These are phyloP conservation scores for Penaeus monodon DNA, from an alignment of 2,888 invertebrate genomes.

Conservation along the genomic window DNA sequence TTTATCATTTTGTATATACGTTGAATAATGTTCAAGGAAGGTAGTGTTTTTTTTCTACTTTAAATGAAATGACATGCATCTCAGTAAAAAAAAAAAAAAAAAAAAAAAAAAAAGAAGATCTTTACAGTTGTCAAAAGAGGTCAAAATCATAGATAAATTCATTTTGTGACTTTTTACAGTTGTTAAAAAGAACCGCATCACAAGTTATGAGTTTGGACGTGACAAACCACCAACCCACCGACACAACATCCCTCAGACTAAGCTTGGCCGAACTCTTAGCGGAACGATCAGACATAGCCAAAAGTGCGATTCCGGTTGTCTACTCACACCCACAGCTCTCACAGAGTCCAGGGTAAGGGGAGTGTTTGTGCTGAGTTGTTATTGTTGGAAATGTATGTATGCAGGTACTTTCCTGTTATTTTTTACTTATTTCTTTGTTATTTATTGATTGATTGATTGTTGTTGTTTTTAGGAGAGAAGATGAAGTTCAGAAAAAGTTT, in stretches of 20 bases:
- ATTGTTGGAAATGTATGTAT: too few relatives aligned
- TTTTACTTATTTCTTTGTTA: too few relatives aligned
- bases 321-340: slow-evolving; percentile 44
- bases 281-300: slow-evolving; percentile 49
- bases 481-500: too few relatives aligned
- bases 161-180: slow-evolving; percentile 13
- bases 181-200: slow-evolving; percentile 47
- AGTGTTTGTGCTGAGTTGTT: too few relatives aligned
- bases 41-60: too few relatives aligned
- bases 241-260: slow-evolving; percentile 46
- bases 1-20: too few relatives aligned
- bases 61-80: too few relatives aligned
- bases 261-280: slow-evolving; percentile 43
- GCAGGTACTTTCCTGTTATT: too few relatives aligned
- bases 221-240: slow-evolving; percentile 24
- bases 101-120: neutral
- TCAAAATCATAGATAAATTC: neutral
- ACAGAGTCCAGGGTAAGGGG: slow-evolving; percentile 33
- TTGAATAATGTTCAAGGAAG: too few relatives aligned
- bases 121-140: neutral
- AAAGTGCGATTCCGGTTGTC: slow-evolving; percentile 38
- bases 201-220: slow-evolving; percentile 43
- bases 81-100: too few relatives aligned
- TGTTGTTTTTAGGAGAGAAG: too few relatives aligned
- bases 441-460: too few relatives aligned